phyloP scores from a whole-genome alignment of 92 coral and sea anemone genomes.

The Desmophyllum pertusum region DNA sequence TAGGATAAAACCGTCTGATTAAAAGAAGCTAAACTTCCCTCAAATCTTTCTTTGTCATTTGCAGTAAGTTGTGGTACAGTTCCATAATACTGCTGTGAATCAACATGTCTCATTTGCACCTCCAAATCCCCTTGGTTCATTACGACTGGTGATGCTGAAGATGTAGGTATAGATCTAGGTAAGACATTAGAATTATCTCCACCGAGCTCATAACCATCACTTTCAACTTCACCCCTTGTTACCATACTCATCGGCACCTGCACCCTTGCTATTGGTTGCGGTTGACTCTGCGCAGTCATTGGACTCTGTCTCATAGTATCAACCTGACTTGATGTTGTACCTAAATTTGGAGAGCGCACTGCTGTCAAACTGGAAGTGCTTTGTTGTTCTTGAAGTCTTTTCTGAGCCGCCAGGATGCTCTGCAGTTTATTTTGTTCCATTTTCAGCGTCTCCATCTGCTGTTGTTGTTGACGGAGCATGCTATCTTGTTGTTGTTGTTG shows the following conservation, averaged over 20 bases:
- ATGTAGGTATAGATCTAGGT: slow-evolving; percentile 1
- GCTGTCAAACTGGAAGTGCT: not conserved
- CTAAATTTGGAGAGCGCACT: slow-evolving; percentile 7
- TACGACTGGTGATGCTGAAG: not conserved
- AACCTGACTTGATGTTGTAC: not conserved
- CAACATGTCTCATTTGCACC: not conserved
- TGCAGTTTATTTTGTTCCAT: slow-evolving; percentile 70
- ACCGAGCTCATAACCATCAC: not conserved
- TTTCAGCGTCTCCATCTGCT: slow-evolving; percentile 74
- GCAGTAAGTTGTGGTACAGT: not conserved
- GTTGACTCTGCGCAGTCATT: not conserved
- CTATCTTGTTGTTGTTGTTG: slow-evolving; percentile 95
- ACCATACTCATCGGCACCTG: not conserved
- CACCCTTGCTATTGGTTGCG: not conserved
- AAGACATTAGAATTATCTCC: not conserved
- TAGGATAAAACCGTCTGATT: slow-evolving; percentile 47
- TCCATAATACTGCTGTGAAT: not conserved
- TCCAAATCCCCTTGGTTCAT: not conserved
- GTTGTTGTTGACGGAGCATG: slow-evolving; percentile 87
- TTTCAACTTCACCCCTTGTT: slow-evolving; percentile 7
- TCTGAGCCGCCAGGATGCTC: slow-evolving; percentile 49
- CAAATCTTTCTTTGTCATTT: slow-evolving; percentile 1
- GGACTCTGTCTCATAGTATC: not conserved
- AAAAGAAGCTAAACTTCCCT: slow-evolving; percentile 15
- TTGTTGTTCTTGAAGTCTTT: slow-evolving; percentile 32